A percentile compares a stretch with the other conserved stretches of the same genome.
Evolutionary conservation across 2,113 vertebrate genomes (phyloP).

Genomic region (Motacilla tschutschensis): DNA sequence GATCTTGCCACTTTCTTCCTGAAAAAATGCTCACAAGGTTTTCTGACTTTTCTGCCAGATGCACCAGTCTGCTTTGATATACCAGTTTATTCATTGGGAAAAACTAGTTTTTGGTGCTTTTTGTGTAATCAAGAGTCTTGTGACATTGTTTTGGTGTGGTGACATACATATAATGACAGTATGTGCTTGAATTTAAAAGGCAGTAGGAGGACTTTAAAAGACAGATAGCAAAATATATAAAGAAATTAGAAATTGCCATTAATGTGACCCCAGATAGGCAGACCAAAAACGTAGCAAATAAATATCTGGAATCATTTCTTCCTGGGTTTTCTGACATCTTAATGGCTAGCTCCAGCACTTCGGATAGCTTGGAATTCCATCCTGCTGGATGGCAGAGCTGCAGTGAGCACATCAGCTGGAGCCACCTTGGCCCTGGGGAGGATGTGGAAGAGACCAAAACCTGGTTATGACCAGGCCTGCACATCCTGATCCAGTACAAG

Average conservation of each 20-base stretch:
- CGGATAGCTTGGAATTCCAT: background rate
- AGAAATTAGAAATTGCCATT: background rate
- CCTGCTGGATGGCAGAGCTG: background rate
- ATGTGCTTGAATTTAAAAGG: background rate
- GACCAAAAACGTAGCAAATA: rapidly evolving
- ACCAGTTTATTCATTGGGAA: background rate
- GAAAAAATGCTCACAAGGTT: background rate
- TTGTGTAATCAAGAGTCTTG: background rate
- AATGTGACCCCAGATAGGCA: background rate
- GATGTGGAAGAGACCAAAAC: background rate
- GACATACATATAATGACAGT: background rate
- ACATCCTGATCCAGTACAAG: background rate
- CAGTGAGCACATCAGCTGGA: background rate
- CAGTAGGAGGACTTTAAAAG: background rate
- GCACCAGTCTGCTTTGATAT: background rate
- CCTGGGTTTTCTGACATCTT: background rate
- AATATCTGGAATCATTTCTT: background rate
- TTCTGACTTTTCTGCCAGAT: background rate
- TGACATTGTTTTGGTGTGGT: background rate
- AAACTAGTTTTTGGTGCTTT: background rate
- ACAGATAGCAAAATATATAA: background rate
- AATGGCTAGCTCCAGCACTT: background rate
- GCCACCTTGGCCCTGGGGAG: background rate
- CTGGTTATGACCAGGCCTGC: rapidly evolving
- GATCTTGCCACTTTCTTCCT: background rate